These are phyloP conservation scores for Phylloscopus whistleri DNA, from an alignment of 2,113 vertebrate species.

Conservation along the genomic window DNA sequence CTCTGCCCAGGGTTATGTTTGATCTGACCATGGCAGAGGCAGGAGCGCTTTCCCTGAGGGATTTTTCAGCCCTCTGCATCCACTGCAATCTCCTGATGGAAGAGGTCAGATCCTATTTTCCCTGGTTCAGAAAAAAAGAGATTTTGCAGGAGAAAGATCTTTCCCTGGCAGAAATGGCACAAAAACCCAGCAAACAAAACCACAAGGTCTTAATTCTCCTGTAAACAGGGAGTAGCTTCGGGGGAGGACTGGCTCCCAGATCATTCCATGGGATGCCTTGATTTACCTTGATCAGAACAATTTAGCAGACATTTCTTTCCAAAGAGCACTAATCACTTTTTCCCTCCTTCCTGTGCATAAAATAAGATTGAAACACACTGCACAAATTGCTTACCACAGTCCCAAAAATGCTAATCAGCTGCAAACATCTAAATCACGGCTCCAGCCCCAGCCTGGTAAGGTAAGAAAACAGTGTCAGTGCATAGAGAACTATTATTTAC, in stretches of 20 bases:
- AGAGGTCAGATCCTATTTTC: neutral
- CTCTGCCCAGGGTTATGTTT: neutral
- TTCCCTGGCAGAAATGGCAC: neutral
- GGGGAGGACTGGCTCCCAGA: neutral
- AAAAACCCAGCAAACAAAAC: neutral
- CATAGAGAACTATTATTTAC: constrained; percentile 68
- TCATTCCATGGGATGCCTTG: neutral
- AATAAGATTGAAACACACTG: constrained; percentile 9
- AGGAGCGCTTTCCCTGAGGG: rapidly evolving
- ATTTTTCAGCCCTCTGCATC: neutral
- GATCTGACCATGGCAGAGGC: neutral
- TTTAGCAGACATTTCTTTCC: constrained; percentile 7
- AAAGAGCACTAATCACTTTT: constrained; percentile 61
- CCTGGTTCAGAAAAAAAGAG: neutral
- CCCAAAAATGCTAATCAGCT: constrained; percentile 63
- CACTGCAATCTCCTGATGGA: neutral
- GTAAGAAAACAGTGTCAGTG: constrained; percentile 54
- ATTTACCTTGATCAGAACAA: constrained; percentile 67
- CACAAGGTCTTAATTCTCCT: neutral
- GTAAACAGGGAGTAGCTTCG: neutral
- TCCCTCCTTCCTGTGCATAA: neutral
- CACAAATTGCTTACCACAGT: constrained; percentile 38
- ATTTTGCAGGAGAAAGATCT: neutral
- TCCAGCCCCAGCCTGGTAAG: constrained; percentile 41
- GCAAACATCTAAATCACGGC: constrained; percentile 59